Conservation (phyloP, 1,140 invertebrate genomes). For the Druon quercuslanigerum region DNA sequence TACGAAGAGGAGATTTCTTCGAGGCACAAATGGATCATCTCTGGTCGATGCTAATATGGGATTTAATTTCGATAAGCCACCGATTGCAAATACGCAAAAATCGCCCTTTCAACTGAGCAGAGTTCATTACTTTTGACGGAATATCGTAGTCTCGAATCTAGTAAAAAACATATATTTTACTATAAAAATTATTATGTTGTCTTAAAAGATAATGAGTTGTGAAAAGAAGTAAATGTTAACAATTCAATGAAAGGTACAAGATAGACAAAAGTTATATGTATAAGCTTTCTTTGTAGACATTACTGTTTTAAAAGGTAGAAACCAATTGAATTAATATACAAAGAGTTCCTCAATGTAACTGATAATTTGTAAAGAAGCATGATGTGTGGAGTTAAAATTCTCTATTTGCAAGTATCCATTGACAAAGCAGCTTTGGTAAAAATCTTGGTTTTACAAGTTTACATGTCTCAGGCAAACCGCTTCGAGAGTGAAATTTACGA, state of each 20-base stretch:
- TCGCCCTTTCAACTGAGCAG: neutral
- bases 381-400: no score
- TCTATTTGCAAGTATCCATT: no score
- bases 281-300: no score
- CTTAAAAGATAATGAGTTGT: neutral
- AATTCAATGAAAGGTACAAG: neutral
- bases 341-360: no score
- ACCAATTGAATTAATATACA: no score
- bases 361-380: no score
- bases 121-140: neutral
- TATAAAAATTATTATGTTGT: neutral
- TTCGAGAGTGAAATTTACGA: slow-evolving; percentile 48
- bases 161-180: no score
- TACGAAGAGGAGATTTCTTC: slow-evolving; percentile 56
- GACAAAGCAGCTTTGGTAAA: slow-evolving; percentile 35
- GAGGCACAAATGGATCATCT: slow-evolving; percentile 54
- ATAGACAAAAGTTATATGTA: no score
- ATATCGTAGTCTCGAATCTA: neutral
- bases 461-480: slow-evolving; percentile 26
- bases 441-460: slow-evolving; percentile 30
- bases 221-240: neutral
- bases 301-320: no score
- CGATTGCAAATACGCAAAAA: neutral
- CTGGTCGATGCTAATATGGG: slow-evolving; percentile 18
- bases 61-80: slow-evolving; percentile 16